Conservation (phyloP, 2,888 invertebrate species). For the Noctua janthe region DNA sequence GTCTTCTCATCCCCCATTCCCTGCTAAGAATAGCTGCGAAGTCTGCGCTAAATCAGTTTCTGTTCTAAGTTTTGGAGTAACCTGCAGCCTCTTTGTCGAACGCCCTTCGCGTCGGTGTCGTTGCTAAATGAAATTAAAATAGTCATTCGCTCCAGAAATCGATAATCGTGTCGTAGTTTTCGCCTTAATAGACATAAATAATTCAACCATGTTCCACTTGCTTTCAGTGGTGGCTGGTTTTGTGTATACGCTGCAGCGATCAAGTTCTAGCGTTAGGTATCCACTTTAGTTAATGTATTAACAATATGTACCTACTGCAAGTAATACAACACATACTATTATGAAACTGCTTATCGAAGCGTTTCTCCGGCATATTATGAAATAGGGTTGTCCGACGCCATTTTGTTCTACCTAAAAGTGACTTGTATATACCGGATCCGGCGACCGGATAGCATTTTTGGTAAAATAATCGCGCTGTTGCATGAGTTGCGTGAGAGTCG, state of each 20-base stretch:
- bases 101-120: not conserved
- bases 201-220: not conserved
- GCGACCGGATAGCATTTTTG: too few relatives aligned
- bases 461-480: too few relatives aligned
- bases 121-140: not conserved
- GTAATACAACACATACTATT: conserved; percentile 3
- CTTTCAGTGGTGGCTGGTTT: not conserved
- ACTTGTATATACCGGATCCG: too few relatives aligned
- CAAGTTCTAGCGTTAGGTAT: conserved; percentile 22
- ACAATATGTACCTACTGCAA: not conserved
- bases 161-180: not conserved
- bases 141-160: conserved; percentile 11
- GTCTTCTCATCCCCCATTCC: not conserved
- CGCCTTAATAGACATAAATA: not conserved
- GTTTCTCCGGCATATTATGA: conserved; percentile 4
- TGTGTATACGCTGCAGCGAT: conserved; percentile 28
- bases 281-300: not conserved
- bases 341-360: conserved; percentile 33
- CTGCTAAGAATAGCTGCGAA: not conserved
- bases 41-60: not conserved
- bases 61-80: not conserved
- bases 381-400: conserved; percentile 21
- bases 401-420: not conserved
- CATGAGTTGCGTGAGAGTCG: too few relatives aligned
- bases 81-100: not conserved